Evolutionary conservation across 2,113 vertebrate species (phyloP).

Genomic region (Syngnathus floridae): DNA sequence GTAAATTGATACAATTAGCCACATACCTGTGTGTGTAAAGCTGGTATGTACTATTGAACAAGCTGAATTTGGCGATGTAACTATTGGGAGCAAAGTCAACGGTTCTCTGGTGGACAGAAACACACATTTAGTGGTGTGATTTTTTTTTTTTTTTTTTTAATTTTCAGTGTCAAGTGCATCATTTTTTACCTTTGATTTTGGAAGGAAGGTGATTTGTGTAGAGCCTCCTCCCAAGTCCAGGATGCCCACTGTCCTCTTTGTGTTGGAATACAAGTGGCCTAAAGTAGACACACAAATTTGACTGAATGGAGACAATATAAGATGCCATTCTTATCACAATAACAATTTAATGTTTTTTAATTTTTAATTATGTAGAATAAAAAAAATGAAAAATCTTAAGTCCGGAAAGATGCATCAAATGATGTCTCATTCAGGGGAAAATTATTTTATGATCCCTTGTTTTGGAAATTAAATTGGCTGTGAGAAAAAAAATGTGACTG

Average conservation of each 20-base stretch:
- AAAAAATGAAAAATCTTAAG: neutral
- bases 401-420: neutral
- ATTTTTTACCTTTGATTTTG: slow-evolving; percentile 79
- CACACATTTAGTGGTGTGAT: neutral
- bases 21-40: slow-evolving; percentile 93
- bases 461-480: slow-evolving; percentile 20
- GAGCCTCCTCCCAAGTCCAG: slow-evolving; percentile 95
- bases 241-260: slow-evolving; percentile 81
- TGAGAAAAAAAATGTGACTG: slow-evolving; percentile 19
- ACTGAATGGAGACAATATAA: neutral
- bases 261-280: slow-evolving; percentile 87
- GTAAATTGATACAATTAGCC: neutral
- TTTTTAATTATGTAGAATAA: no score
- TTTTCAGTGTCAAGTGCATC: neutral
- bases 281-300: neutral
- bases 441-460: neutral
- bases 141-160: neutral
- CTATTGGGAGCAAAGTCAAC: slow-evolving; percentile 76
- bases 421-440: neutral
- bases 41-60: slow-evolving; percentile 89
- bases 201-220: slow-evolving; percentile 96
- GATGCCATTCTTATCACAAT: neutral
- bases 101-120: slow-evolving; percentile 76
- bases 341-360: no score
- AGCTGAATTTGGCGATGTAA: slow-evolving; percentile 86